Conservation (phyloP, 1,140 invertebrate species). For the Plectus sambesii region DNA sequence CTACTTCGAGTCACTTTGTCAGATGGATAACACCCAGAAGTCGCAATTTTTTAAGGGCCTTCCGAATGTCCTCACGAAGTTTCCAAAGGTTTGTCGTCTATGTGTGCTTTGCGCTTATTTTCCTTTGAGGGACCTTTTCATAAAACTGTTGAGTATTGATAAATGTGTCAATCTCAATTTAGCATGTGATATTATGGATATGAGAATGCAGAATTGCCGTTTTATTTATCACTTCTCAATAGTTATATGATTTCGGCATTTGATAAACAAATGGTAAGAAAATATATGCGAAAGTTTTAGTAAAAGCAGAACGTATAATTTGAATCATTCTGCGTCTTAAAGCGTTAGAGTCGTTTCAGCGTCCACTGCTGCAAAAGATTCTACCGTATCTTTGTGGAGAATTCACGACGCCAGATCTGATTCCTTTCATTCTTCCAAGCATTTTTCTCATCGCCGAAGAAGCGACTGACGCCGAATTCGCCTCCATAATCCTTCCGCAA, state of each 20-base stretch:
- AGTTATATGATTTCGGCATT: too few relatives aligned
- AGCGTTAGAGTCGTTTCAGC: constrained; percentile 14
- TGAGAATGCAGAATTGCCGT: too few relatives aligned
- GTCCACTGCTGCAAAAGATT: constrained; percentile 55
- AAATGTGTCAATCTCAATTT: too few relatives aligned
- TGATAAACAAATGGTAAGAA: too few relatives aligned
- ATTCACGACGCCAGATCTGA: constrained; percentile 84
- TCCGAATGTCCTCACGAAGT: constrained; percentile 71
- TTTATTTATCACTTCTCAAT: too few relatives aligned
- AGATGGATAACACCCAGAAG: constrained; percentile 96
- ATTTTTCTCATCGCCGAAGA: constrained; percentile 76
- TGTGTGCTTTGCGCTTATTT: too few relatives aligned
- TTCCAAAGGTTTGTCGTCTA: constrained; percentile 65
- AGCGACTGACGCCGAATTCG: constrained; percentile 70
- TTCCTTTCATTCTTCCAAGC: constrained; percentile 88
- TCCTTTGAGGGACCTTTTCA: too few relatives aligned
- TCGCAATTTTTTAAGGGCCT: constrained; percentile 93
- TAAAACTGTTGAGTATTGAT: too few relatives aligned
- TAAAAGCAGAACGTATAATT: too few relatives aligned
- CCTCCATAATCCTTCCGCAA: constrained; percentile 66
- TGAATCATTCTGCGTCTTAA: too few relatives aligned
- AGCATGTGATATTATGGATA: too few relatives aligned
- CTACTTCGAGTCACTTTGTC: constrained; percentile 85
- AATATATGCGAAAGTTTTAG: too few relatives aligned
- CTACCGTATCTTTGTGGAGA: constrained; percentile 81